These are phyloP conservation scores for Coelinius sp. DNA, from an alignment of 2,888 invertebrate genomes.

Conservation along the genomic window DNA sequence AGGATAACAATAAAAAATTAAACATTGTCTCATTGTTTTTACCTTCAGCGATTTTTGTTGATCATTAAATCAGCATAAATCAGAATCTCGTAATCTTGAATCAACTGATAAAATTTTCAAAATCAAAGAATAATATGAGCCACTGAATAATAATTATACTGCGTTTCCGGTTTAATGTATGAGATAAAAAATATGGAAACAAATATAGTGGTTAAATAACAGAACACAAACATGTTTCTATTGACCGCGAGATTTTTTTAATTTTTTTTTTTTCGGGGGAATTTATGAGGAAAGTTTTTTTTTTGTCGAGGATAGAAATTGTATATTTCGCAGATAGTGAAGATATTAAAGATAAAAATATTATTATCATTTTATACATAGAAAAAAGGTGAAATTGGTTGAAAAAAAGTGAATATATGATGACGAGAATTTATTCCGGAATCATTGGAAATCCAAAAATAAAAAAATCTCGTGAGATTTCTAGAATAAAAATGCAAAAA, in stretches of 20 bases:
- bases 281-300: neutral
- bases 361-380: too few species aligned
- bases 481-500: neutral
- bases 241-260: neutral
- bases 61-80: constrained; percentile 34
- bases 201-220: neutral
- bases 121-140: neutral
- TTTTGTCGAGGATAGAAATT: neutral
- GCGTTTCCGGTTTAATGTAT: neutral
- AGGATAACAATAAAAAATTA: neutral
- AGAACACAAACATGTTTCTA: neutral
- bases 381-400: neutral
- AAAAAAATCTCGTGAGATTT: neutral
- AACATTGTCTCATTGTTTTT: neutral
- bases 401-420: neutral
- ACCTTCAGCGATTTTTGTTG: neutral
- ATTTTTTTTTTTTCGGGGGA: neutral
- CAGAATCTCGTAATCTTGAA: constrained; percentile 13
- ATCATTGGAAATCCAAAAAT: constrained; percentile 10
- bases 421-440: neutral
- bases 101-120: neutral
- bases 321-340: neutral
- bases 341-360: too few species aligned
- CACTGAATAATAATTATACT: neutral
- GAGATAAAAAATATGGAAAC: neutral